phyloP scores from a whole-genome alignment of 1,140 invertebrate species.

The Latrodectus geometricus region DNA sequence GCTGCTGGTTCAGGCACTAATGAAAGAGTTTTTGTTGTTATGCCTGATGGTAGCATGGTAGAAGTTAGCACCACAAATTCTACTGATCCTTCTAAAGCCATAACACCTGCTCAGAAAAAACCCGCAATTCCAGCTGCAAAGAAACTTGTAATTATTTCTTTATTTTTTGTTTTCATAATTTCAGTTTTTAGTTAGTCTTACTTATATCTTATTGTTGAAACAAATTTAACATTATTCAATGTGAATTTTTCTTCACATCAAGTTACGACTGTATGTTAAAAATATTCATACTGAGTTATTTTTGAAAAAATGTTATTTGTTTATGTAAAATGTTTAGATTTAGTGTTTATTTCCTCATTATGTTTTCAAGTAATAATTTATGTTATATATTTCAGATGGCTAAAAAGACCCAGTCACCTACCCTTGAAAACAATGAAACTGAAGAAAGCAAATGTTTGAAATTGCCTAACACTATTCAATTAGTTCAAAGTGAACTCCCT shows the following conservation, averaged over 20 bases:
- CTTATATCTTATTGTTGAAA: too few relatives aligned
- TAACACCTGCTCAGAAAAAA: too few relatives aligned
- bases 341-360: too few relatives aligned
- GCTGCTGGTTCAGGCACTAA: not conserved
- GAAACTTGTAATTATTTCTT: constrained; percentile 3
- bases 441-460: constrained; percentile 54
- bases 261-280: too few relatives aligned
- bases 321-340: too few relatives aligned
- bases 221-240: too few relatives aligned
- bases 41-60: constrained; percentile 62
- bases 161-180: not conserved
- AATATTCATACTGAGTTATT: too few relatives aligned
- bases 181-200: too few relatives aligned
- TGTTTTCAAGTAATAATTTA: too few relatives aligned
- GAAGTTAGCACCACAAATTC: constrained; percentile 53
- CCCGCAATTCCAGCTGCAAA: not conserved
- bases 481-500: constrained; percentile 65
- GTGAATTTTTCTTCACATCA: too few relatives aligned
- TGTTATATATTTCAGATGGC: not conserved
- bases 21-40: constrained; percentile 62
- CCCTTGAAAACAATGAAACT: not conserved
- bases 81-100: not conserved
- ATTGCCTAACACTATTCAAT: constrained; percentile 63
- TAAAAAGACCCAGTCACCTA: not conserved
- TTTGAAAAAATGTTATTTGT: too few relatives aligned